Conservation (phyloP, 2,113 vertebrate genomes). For the Probosciger aterrimus region DNA sequence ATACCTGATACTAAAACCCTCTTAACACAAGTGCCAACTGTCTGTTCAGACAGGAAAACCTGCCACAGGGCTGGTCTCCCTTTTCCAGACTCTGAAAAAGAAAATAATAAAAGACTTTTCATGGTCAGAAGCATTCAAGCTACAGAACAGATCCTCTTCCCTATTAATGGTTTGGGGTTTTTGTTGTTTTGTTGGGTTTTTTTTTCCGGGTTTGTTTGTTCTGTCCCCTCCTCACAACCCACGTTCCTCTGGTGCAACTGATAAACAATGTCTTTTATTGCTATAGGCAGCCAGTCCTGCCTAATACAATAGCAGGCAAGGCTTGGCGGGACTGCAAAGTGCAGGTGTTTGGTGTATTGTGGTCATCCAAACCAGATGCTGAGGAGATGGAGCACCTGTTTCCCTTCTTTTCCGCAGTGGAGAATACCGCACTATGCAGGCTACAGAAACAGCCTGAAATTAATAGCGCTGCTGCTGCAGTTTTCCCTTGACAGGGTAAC, state of each 20-base stretch:
- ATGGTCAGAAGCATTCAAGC: background rate
- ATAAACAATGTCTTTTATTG: constrained; percentile 74
- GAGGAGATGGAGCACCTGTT: constrained; percentile 75
- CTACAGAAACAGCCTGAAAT: constrained; percentile 13
- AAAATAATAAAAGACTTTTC: background rate
- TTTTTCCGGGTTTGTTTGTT: constrained; percentile 60
- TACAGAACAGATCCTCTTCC: constrained; percentile 22
- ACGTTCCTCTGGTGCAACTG: constrained; percentile 59
- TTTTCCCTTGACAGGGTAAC: constrained; percentile 44
- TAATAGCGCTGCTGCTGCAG: background rate
- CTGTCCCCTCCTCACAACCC: constrained; percentile 49
- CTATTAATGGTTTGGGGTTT: background rate
- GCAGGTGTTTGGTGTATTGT: constrained; percentile 79
- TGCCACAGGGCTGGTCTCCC: background rate
- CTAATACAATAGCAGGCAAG: constrained; percentile 75
- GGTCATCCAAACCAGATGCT: constrained; percentile 79
- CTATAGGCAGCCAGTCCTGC: constrained; percentile 66
- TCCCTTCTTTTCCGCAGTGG: constrained; percentile 70
- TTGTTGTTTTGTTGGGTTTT: background rate
- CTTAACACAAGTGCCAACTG: background rate
- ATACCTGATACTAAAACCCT: background rate
- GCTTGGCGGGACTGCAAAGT: constrained; percentile 57
- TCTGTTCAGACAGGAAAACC: background rate
- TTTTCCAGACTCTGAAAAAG: background rate
- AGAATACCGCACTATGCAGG: constrained; percentile 8